These are phyloP conservation scores for Periparus ater DNA, from an alignment of 2,797 vertebrate species.

Conservation along the genomic window DNA sequence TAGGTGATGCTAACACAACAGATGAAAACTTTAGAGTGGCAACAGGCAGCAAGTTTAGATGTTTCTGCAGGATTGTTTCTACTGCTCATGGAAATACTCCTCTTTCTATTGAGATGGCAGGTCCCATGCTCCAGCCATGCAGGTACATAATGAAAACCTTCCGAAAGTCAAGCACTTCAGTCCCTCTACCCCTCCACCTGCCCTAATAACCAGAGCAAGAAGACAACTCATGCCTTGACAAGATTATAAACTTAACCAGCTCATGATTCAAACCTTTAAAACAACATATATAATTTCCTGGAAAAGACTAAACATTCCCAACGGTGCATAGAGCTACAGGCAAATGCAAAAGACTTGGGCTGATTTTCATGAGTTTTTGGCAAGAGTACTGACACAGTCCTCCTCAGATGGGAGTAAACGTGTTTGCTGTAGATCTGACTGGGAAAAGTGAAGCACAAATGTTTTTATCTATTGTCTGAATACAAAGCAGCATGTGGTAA, in stretches of 20 bases:
- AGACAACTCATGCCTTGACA: background rate
- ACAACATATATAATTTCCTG: background rate
- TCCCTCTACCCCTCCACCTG: background rate
- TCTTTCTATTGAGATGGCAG: background rate
- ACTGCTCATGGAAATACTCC: background rate
- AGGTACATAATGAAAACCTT: fast-evolving
- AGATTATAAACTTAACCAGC: conserved; percentile 1
- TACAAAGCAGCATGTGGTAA: conserved; percentile 60
- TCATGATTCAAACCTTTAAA: conserved; percentile 37
- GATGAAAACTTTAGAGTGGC: background rate
- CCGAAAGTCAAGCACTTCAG: background rate
- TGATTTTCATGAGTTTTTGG: conserved; percentile 27
- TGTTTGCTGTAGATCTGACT: conserved; percentile 7
- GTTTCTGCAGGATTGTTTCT: background rate
- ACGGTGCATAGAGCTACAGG: background rate
- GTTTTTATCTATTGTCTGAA: conserved; percentile 56
- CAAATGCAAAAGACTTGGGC: background rate
- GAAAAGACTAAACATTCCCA: background rate
- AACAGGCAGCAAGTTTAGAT: background rate
- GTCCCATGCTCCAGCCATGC: background rate
- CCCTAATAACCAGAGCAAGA: background rate
- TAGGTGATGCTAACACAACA: background rate
- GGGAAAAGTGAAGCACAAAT: background rate
- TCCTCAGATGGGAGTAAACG: background rate
- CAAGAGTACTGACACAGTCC: conserved; percentile 17